These are phyloP conservation scores for Lamprologus ornatipinnis DNA, from an alignment of 2,113 vertebrate genomes.

Conservation along the genomic window DNA sequence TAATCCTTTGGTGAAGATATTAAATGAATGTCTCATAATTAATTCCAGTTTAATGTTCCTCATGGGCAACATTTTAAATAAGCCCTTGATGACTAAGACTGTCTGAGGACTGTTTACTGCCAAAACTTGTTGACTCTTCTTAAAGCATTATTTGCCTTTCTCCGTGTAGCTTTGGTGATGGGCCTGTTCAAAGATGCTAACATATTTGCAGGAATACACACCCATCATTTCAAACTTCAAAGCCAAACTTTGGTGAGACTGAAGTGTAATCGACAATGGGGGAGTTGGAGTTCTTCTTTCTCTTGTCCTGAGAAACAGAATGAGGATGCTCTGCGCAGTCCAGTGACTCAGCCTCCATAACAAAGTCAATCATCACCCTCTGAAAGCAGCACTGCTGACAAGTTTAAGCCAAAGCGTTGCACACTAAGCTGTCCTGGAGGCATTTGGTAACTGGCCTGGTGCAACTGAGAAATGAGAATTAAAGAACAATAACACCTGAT, in stretches of 20 bases:
- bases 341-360: not conserved
- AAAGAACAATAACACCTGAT: not conserved
- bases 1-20: not conserved
- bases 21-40: not conserved
- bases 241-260: not conserved
- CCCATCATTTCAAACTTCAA: not conserved
- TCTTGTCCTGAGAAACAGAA: not conserved
- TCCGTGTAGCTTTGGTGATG: not conserved
- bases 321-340: not conserved
- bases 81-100: not conserved
- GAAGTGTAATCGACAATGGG: not conserved
- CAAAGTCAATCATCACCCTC: not conserved
- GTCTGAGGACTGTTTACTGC: not conserved
- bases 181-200: not conserved
- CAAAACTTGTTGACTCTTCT: not conserved
- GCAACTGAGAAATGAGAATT: not conserved
- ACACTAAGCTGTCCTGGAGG: not conserved
- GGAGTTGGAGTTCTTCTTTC: not conserved
- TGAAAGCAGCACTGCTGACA: not conserved
- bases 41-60: not conserved
- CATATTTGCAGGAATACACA: not conserved
- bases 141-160: not conserved
- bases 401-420: not conserved
- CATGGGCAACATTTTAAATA: not conserved
- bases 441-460: not conserved